phyloP scores from a whole-genome alignment of 2,113 vertebrate genomes.

The Percina caprodes region DNA sequence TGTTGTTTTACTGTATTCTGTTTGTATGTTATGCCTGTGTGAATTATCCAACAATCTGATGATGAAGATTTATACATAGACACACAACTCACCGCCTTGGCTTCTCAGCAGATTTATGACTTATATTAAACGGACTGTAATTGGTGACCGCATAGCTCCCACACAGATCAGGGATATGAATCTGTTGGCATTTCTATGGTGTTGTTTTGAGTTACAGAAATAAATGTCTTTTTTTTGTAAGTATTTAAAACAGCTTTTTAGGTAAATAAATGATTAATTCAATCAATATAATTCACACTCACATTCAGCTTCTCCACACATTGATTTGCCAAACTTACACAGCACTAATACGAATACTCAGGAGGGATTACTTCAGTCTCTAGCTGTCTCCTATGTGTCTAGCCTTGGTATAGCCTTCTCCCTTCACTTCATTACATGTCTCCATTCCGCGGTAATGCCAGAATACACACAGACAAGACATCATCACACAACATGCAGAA shows the following conservation, averaged over 20 bases:
- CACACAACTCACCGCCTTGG: background rate
- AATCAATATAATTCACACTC: background rate
- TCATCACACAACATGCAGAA: conserved; percentile 8
- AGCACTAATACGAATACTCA: conserved; percentile 10
- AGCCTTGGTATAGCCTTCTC: background rate
- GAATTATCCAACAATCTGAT: background rate
- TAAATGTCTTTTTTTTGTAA: background rate
- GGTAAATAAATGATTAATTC: background rate
- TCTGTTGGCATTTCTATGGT: background rate
- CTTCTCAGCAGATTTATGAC: background rate
- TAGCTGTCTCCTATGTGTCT: background rate
- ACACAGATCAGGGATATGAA: background rate
- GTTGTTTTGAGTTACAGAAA: background rate
- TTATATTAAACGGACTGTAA: background rate
- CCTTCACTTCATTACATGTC: conserved; percentile 17
- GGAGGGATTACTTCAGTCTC: conserved; percentile 19
- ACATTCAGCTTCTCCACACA: background rate
- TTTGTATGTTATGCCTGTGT: no score
- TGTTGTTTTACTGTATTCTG: no score
- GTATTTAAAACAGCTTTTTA: background rate
- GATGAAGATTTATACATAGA: background rate
- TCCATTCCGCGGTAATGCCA: conserved; percentile 3
- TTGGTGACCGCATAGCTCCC: background rate
- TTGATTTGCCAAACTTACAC: background rate
- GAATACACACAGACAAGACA: background rate